These are phyloP conservation scores for Raja brachyura DNA, from an alignment of 2,113 vertebrate species.

Conservation along the genomic window DNA sequence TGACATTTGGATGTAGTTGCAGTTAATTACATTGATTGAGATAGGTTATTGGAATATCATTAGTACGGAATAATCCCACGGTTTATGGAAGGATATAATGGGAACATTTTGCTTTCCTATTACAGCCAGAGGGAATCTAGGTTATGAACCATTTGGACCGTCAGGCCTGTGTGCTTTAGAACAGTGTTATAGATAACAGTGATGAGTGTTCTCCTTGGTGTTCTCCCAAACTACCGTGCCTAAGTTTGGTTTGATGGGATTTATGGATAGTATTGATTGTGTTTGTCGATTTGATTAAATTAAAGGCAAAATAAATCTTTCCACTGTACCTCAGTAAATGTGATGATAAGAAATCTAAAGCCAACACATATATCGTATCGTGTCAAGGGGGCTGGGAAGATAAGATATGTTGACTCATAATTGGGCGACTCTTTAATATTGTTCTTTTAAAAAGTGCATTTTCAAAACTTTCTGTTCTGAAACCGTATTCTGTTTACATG, in stretches of 20 bases:
- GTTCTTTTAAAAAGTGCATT: background rate
- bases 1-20: background rate
- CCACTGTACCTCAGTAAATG: too few relatives aligned
- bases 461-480: background rate
- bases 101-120: background rate
- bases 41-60: constrained; percentile 9
- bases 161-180: background rate
- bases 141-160: background rate
- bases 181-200: background rate
- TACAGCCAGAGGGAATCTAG: background rate
- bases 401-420: background rate
- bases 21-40: background rate
- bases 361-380: too few relatives aligned
- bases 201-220: background rate
- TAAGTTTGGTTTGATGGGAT: too few relatives aligned
- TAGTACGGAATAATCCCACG: constrained; percentile 5
- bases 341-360: too few relatives aligned
- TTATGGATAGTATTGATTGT: too few relatives aligned
- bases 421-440: background rate
- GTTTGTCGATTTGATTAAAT: too few relatives aligned
- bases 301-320: too few relatives aligned
- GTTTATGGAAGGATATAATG: background rate
- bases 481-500: background rate
- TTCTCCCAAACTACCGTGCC: too few relatives aligned
- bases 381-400: background rate